Evolutionary conservation across 2,113 vertebrate species (phyloP).

Genomic region (Caracal caracal): DNA sequence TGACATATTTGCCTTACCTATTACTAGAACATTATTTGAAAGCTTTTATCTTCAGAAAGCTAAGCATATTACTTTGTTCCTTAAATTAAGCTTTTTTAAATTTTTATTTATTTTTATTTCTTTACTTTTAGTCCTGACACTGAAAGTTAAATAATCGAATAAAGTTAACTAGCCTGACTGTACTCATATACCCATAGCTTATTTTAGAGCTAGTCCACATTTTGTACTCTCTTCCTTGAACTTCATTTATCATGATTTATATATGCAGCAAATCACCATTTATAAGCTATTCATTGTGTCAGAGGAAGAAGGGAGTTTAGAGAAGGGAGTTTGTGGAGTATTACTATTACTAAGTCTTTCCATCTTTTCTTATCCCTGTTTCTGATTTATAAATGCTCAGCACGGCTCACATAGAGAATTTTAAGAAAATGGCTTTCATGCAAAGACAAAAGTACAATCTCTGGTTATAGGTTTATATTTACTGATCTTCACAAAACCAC

Average conservation of each 20-base stretch:
- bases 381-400: conserved; percentile 23
- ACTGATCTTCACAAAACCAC: conserved; percentile 33
- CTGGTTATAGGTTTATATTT: not conserved
- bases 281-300: not conserved
- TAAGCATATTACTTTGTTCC: not conserved
- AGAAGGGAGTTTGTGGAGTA: not conserved
- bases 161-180: not conserved
- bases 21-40: not conserved
- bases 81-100: not conserved
- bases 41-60: not conserved
- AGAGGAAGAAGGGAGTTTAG: not conserved
- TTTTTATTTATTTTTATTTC: not conserved
- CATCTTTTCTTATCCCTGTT: not conserved
- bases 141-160: not conserved
- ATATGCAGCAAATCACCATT: not conserved
- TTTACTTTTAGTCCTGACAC: not conserved
- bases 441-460: not conserved
- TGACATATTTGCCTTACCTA: not conserved
- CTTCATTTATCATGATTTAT: not conserved
- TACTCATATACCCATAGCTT: not conserved
- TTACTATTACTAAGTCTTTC: conserved; percentile 50
- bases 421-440: conserved; percentile 49
- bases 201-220: not conserved
- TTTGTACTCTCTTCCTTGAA: not conserved
- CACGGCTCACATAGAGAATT: not conserved